Evolutionary conservation across 2,113 vertebrate genomes (phyloP), one percentile per base, ranked within the genome.

Genomic region (Podilymbus podiceps): DNA sequence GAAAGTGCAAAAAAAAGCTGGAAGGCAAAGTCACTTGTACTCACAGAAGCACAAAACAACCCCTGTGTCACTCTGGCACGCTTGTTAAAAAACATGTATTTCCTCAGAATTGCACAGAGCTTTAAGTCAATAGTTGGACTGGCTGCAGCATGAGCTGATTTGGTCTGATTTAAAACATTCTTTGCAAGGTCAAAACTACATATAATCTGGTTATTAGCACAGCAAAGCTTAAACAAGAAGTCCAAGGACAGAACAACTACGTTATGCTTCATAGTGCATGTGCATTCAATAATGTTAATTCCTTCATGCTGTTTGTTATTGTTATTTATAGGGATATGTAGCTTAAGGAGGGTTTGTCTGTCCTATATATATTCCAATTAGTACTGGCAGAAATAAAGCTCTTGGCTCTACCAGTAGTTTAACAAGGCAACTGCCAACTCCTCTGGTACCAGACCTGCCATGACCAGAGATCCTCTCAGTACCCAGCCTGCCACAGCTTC

Each of bases 231-330:
- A 44, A 25, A 42, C 16, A 21, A 9, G 5, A 12, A 23, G 10
- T 7, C 4, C 55, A 76, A 62, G 47, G 42, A 50, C 38, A 16
- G 46, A 66, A 38, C 4, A 38, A 8, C 7, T n/a, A 27, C 14
- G 12, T 23, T 59, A 24, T 2, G 14, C 23, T 35, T 76, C 35
- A 11, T 1, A 27, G 24, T 8, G 17, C 2, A 0, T 35, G 24
- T 10, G 27, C 30, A 15, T 22, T 7, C 55, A 35, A 6, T 3
- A 33, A 4, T 2, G 2, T 5, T 31, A 40, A 5, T 16, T 23
- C 35, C 68, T 56, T 68, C 25, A 3, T 3, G n/a, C 10, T 47
- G 6, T 8, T 84, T 63, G 22, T 16, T 58, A 21, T 22, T 38
- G 9, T 56, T 49, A 28, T 40, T 75, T 38, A 27, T 8, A 20